Base-by-base conservation (phyloP, 2,888 invertebrate genomes). In the Gerris lacustris region DNA sequence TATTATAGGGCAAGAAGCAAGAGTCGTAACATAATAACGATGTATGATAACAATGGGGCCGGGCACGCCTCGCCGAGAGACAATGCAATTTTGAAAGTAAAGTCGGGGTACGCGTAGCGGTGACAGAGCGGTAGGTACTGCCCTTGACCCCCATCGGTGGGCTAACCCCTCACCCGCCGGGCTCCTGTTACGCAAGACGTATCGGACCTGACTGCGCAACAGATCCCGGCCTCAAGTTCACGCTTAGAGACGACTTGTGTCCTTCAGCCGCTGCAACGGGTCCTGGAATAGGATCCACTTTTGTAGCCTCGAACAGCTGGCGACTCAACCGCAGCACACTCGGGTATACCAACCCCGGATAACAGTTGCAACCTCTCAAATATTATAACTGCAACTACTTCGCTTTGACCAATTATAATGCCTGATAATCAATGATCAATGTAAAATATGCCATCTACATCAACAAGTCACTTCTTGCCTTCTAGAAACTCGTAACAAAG, bases 111-210 rank as follows among this genome's bases (percentile, higher is more conserved):
- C 15, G 15, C 15, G 15, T 55, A 55, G 55, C 55, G 55, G 55
- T 55, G 55, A 55, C 55, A 55, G 15, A 55, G 55, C 31, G 31
- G 31, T 31, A 31, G 31, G 31, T 11, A 55, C 9, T 55, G 55
- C 55, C 55, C 55, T 55, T 55, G 55, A 55, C 55, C 55, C 15
- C 55, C 15, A 55, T 55, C 15, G 55, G 55, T 15, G 2, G 15
- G 15, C 55, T 55, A 55, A 55, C 55, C 55, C 55, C 55, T 11
- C 55, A 55, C 55, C 15, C 55, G 55, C 9, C 55, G 55, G 31
- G 55, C 55, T 55, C 15, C 55, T 55, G 55, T 55, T 55, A 55
- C 55, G 55, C 55, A 55, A 55, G 55, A 55, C 31, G 31, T 55
- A 55, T 55, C 15, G 15, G 55, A 55, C 15, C 55, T 55, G 55